Evolutionary conservation across 2,888 invertebrate genomes (phyloP).

Genomic region (Ametastegia equiseti): DNA sequence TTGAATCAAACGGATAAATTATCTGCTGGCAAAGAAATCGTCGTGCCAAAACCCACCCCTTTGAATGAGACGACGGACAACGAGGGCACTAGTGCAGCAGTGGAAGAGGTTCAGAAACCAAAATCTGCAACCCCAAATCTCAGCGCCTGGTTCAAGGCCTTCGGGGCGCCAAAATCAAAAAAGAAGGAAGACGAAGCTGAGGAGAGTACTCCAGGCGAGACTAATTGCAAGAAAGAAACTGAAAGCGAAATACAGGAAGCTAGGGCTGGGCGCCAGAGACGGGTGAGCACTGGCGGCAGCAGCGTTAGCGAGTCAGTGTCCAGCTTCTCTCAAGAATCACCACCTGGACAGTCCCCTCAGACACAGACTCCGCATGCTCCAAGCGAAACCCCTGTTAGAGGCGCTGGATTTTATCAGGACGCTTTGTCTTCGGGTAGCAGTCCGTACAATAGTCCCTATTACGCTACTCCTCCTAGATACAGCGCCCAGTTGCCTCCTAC

Average conservation of each 20-base stretch:
- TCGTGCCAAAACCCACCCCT: constrained; percentile 58
- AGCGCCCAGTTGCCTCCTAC: constrained; percentile 86
- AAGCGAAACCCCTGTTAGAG: constrained; percentile 90
- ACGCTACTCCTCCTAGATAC: constrained; percentile 78
- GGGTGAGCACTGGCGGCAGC: constrained; percentile 70
- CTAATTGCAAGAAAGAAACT: constrained; percentile 71
- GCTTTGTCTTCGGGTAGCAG: constrained; percentile 90
- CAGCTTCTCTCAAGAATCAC: constrained; percentile 78
- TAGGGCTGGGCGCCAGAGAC: constrained; percentile 75
- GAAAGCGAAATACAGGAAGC: constrained; percentile 73
- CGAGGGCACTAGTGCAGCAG: constrained; percentile 56
- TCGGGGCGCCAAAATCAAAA: constrained; percentile 90
- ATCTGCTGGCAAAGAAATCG: constrained; percentile 61
- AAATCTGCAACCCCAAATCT: constrained; percentile 88
- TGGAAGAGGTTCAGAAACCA: constrained; percentile 77
- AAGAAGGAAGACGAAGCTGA: constrained; percentile 79
- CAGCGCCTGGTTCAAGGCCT: constrained; percentile 95
- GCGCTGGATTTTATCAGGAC: constrained; percentile 91
- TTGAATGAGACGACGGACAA: constrained; percentile 63
- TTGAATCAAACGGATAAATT: constrained; percentile 63
- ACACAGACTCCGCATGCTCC: constrained; percentile 78
- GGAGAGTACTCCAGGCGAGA: constrained; percentile 74
- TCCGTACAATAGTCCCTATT: constrained; percentile 84
- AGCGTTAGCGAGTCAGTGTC: constrained; percentile 72
- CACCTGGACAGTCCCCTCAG: constrained; percentile 77